Base-by-base conservation (phyloP, 2,888 invertebrate species). In the Tetragonula carbonaria region DNA sequence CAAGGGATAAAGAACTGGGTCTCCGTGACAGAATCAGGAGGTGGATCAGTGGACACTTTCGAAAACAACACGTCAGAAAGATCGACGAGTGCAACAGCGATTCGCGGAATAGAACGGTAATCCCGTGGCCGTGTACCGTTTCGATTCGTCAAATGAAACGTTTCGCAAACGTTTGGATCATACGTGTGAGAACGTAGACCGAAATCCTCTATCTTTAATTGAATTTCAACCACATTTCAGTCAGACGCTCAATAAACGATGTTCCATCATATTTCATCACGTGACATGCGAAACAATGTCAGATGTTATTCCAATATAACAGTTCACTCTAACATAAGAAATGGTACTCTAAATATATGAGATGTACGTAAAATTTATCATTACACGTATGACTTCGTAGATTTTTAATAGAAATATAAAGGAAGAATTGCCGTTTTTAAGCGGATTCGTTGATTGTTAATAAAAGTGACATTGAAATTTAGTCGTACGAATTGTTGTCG, bases 51-150 rank as follows among this genome's bases (percentile, higher is more conserved):
- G 75, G 75, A 76, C 85, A 86, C 86, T 86, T 86, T 86, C 83
- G 83, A 86, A 77, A 86, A 86, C 80, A 74, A 78, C 62, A 66
- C 78, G 85, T 86, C 83, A 70, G 75, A 80, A 76, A 73, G 86
- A 76, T 76, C 83, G 21, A 45, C 76, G 75, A 74, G 68, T 86
- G 81, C 86, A 82, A 45, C 62, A 65, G 18, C 55, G 68, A 45
- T 83, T 86, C 86, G 75, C 59, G 63, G 86, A 86, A 86, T 76
- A 78, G 75, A 86, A 80, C 86, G 86, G 86, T 86, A 86, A 76
- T 83, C 74, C 38, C 62, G 74, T 18, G 2, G 57, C 16, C 76
- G 68, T 74, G 74, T 50, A 21, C 50, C 72, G 65, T 74, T 71
- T 53, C 33, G 82, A 81, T 82, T 76, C 62, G 71, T 75, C 62